Evolutionary conservation across 1,140 invertebrate species (phyloP).

Genomic region (Cecropterus lyciades): DNA sequence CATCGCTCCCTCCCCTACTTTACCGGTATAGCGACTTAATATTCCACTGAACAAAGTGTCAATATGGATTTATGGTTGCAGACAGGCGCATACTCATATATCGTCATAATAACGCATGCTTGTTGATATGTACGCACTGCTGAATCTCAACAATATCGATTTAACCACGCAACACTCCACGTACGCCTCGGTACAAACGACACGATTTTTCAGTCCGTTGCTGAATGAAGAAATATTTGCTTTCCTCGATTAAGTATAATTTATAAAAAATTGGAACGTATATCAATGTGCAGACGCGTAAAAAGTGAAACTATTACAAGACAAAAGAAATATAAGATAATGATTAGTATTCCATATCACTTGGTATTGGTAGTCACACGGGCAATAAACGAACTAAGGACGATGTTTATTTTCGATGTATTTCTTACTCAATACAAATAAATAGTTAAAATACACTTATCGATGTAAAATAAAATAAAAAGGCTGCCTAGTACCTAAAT

Average conservation of each 20-base stretch:
- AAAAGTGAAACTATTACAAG: no score
- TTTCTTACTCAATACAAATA: no score
- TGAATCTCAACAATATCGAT: conserved; percentile 26
- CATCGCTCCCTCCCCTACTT: not conserved
- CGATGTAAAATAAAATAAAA: no score
- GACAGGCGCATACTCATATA: conserved; percentile 1
- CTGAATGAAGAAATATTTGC: not conserved
- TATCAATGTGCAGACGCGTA: no score
- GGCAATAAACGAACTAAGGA: no score
- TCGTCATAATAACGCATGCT: conserved; percentile 13
- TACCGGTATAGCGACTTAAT: not conserved
- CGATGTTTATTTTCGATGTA: no score
- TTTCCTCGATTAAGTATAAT: not conserved
- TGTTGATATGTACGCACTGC: not conserved
- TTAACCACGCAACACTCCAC: conserved; percentile 6
- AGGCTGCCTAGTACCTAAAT: no score
- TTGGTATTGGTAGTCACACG: no score
- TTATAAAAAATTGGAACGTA: no score
- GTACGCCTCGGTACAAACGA: conserved; percentile 3
- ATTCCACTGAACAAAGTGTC: not conserved
- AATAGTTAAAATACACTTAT: no score
- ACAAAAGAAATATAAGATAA: no score
- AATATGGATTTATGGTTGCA: conserved; percentile 13
- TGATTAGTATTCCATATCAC: no score
- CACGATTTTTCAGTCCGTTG: not conserved